A percentile compares a stretch with the other conserved stretches of the same genome.
Conservation (phyloP, 1,140 invertebrate genomes). For the Amyelois transitella region DNA sequence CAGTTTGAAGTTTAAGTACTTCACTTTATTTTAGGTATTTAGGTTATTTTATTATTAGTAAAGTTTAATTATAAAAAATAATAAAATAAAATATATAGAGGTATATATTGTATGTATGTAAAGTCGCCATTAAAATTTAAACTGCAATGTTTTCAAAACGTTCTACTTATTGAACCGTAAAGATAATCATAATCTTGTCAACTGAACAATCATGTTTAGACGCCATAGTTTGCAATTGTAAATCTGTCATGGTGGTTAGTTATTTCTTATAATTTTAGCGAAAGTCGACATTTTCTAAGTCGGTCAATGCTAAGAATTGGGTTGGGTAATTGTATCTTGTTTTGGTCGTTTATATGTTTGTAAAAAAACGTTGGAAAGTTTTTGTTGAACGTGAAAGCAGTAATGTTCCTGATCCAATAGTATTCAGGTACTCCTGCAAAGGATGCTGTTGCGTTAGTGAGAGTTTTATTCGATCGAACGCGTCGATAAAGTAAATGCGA, state of each 20-base stretch:
- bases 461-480: no score
- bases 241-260: conserved; percentile 1
- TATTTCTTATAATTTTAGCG: conserved; percentile 4
- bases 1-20: no score
- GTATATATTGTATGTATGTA: not conserved
- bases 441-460: no score
- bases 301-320: conserved; percentile 1
- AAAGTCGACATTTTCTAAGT: conserved; percentile 5
- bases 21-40: no score
- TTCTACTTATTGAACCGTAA: not conserved
- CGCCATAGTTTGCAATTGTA: not conserved
- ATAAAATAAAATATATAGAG: no score
- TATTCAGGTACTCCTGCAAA: no score
- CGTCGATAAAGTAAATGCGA: no score
- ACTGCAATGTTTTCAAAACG: not conserved
- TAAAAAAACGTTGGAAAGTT: not conserved
- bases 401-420: no score
- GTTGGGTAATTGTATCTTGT: not conserved
- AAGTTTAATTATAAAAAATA: no score
- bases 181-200: not conserved
- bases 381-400: no score
- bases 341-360: not conserved
- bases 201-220: not conserved
- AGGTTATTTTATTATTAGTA: no score
- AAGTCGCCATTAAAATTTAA: not conserved